Conservation (phyloP, 2,797 vertebrate species). For the Cossypha dichroa region DNA sequence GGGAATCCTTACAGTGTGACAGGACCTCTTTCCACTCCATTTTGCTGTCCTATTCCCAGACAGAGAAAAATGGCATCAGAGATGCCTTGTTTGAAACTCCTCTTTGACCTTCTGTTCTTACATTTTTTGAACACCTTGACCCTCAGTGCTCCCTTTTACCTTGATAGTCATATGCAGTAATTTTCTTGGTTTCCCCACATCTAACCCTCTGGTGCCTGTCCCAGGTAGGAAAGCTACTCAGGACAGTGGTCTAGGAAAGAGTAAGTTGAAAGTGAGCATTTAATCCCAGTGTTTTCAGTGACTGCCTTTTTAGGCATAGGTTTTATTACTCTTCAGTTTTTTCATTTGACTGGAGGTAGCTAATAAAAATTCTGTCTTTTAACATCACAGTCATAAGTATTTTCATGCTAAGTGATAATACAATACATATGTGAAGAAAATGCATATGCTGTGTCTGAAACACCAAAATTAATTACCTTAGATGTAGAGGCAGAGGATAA, state of each 20-base stretch:
- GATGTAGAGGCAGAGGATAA: background rate
- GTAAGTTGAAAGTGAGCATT: background rate
- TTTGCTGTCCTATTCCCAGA: background rate
- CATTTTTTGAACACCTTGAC: background rate
- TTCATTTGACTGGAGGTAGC: background rate
- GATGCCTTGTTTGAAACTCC: background rate
- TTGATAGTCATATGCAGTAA: background rate
- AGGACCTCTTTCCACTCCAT: background rate
- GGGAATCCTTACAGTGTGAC: background rate
- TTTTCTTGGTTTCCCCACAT: background rate
- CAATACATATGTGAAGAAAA: background rate
- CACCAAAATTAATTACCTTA: background rate
- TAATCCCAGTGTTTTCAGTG: background rate
- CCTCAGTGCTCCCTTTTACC: background rate
- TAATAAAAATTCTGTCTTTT: background rate
- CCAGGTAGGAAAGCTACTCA: background rate
- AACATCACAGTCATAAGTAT: background rate
- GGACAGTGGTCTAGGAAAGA: background rate
- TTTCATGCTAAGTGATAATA: background rate
- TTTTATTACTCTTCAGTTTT: background rate
- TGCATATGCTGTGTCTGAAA: background rate
- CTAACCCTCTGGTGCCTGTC: background rate
- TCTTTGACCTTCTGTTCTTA: background rate
- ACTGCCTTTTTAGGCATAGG: background rate
- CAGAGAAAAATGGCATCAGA: background rate